Percentiles rank a stretch among this genome's conserved stretches.
Conservation (phyloP, 2,113 vertebrate genomes). For the Tichodroma muraria region DNA sequence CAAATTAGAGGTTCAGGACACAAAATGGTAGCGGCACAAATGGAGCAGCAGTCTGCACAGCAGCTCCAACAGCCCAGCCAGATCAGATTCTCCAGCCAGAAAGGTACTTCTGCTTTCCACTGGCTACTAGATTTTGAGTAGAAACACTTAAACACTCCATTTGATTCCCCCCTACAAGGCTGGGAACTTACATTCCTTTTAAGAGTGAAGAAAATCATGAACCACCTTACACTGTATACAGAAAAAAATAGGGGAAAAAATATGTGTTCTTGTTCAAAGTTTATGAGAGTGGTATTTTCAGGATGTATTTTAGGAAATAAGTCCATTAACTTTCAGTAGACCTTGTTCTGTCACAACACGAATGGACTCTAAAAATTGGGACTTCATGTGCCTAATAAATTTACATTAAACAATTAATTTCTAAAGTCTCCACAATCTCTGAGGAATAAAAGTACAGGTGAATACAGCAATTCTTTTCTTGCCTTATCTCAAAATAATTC, state of each 20-base stretch:
- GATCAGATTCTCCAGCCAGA: neutral
- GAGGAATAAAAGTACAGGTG: neutral
- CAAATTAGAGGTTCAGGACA: neutral
- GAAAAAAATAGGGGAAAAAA: neutral
- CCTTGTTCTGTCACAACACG: neutral
- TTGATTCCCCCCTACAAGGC: neutral
- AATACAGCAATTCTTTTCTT: neutral
- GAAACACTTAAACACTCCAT: neutral
- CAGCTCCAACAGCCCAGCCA: neutral
- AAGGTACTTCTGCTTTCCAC: neutral
- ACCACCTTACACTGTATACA: neutral
- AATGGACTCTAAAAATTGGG: neutral
- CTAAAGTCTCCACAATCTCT: neutral
- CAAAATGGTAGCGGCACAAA: neutral
- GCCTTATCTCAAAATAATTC: neutral
- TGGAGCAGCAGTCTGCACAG: neutral
- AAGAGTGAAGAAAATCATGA: neutral
- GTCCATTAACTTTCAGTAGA: neutral
- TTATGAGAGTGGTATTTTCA: neutral
- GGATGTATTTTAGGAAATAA: neutral
- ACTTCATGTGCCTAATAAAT: neutral
- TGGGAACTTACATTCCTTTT: neutral
- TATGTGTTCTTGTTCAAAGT: neutral
- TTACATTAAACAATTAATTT: neutral
- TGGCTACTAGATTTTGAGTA: neutral